Percentiles rank a stretch among this genome's conserved stretches.
Conservation (phyloP, 2,888 invertebrate species). For the Strigamia crassipes region DNA sequence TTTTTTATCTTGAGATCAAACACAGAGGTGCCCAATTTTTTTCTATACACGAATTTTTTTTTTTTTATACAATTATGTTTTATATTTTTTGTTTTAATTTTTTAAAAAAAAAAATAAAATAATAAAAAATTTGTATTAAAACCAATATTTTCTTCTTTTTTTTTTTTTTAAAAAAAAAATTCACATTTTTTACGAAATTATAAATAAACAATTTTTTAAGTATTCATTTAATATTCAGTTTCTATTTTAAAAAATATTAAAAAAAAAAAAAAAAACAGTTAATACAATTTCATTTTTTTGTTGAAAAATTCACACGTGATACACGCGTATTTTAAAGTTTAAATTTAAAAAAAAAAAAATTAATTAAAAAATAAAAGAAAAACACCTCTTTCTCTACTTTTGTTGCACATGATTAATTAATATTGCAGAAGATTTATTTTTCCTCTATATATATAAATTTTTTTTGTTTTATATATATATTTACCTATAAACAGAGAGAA, state of each 20-base stretch:
- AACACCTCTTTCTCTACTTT: background rate
- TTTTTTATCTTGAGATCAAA: slow-evolving; percentile 42
- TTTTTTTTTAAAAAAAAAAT: no score
- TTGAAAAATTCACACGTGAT: slow-evolving; percentile 26
- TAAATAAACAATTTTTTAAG: background rate
- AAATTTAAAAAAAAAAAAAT: background rate
- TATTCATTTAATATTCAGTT: background rate
- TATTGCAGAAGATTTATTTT: slow-evolving; percentile 34
- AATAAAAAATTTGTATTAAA: background rate
- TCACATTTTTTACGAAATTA: background rate
- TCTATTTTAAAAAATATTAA: background rate
- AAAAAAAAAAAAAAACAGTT: background rate
- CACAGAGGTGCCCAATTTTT: slow-evolving; percentile 29
- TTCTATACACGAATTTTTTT: slow-evolving; percentile 43
- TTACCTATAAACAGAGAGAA: slow-evolving; percentile 40
- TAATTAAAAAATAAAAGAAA: background rate
- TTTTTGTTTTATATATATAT: slow-evolving; percentile 8
- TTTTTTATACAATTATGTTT: slow-evolving; percentile 8
- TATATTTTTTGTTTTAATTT: slow-evolving; percentile 5
- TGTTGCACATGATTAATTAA: slow-evolving; percentile 36
- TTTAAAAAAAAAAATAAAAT: slow-evolving; percentile 19
- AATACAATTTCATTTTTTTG: background rate
- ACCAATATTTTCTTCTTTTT: background rate
- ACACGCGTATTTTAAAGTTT: slow-evolving; percentile 15
- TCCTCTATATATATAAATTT: background rate